Conservation (phyloP, 2,113 vertebrate species). For the Raja brachyura region DNA sequence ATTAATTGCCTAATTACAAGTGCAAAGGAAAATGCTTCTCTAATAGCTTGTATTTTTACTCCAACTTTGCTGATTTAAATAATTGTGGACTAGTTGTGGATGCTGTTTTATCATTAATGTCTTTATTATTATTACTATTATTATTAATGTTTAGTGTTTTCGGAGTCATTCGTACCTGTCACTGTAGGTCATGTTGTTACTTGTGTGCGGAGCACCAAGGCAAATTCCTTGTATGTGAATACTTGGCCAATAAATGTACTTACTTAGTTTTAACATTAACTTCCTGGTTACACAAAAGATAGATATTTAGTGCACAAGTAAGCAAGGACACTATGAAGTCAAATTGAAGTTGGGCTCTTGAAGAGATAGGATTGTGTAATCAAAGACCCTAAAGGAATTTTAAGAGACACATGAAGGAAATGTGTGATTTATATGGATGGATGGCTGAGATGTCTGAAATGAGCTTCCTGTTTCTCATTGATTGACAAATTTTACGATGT, state of each 20-base stretch:
- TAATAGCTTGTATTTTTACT: not conserved
- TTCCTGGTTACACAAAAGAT: not conserved
- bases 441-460: not conserved
- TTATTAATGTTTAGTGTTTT: too few species aligned
- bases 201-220: too few species aligned
- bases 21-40: not conserved
- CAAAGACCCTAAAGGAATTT: too few species aligned
- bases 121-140: too few species aligned
- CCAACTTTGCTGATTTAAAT: not conserved
- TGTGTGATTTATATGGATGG: not conserved
- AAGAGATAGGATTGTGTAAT: too few species aligned
- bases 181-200: too few species aligned
- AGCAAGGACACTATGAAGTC: not conserved
- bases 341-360: not conserved
- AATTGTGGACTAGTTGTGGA: not conserved
- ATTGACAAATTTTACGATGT: not conserved
- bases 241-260: too few species aligned
- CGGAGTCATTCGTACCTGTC: too few species aligned
- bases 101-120: too few species aligned
- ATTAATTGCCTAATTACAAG: not conserved
- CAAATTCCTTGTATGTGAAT: too few species aligned
- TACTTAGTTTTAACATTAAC: not conserved
- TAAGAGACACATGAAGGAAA: not conserved
- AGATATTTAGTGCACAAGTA: not conserved
- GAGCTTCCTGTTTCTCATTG: not conserved